phyloP scores from a whole-genome alignment of 2,797 vertebrate genomes.

The Gymnothorax javanicus region DNA sequence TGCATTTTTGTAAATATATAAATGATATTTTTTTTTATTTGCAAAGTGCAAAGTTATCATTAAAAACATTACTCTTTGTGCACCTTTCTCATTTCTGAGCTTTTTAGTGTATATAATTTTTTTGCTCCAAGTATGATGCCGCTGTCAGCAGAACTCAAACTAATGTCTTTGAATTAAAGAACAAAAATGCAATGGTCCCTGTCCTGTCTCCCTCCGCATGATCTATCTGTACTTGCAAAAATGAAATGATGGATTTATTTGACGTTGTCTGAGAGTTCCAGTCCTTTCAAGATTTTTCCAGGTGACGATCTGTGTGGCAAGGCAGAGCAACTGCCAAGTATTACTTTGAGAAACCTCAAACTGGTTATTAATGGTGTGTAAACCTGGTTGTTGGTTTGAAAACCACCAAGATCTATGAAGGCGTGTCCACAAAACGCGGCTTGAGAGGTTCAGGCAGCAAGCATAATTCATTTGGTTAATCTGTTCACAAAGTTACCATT shows the following conservation, averaged over 20 bases:
- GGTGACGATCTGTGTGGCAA: conserved; percentile 12
- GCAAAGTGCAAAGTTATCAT: conserved; percentile 46
- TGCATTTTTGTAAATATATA: conserved; percentile 59
- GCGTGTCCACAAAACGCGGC: conserved; percentile 10
- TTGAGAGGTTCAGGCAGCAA: conserved; percentile 29
- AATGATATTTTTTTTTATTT: conserved; percentile 54
- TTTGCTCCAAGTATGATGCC: conserved; percentile 25
- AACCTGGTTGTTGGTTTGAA: conserved; percentile 41
- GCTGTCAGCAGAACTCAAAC: conserved; percentile 29
- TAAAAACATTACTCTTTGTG: conserved; percentile 31
- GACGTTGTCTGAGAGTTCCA: conserved; percentile 20
- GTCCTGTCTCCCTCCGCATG: conserved; percentile 8
- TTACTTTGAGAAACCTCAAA: conserved; percentile 13
- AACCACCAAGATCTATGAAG: conserved; percentile 11
- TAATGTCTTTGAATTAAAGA: conserved; percentile 9
- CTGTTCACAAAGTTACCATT: conserved; percentile 35
- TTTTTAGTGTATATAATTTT: conserved; percentile 34
- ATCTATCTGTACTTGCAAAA: conserved; percentile 23
- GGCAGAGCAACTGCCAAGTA: background rate
- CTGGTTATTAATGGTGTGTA: conserved; percentile 31
- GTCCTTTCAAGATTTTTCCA: conserved; percentile 20
- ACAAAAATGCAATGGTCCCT: background rate
- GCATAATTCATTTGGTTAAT: conserved; percentile 35
- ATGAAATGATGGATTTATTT: conserved; percentile 27
- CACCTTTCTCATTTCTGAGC: conserved; percentile 43